Evolutionary conservation across 2,888 invertebrate genomes (phyloP), one percentile per base, ranked within the genome.

Genomic region (Cheilosia vulpina): DNA sequence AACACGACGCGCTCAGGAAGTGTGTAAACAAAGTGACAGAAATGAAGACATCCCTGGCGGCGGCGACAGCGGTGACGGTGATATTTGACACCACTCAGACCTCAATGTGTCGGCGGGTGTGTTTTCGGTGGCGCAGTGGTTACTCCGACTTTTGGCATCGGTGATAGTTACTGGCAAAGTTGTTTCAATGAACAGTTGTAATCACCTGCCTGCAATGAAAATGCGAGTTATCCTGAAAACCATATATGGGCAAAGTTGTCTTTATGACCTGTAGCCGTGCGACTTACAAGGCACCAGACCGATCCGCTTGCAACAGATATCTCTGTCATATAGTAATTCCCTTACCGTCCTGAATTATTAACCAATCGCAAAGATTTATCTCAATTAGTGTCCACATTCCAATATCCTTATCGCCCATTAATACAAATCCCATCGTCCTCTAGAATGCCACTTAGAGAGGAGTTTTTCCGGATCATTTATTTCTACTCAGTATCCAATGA

Each of bases 391-490:
- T 71, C 53, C 45, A 27, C 45, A 71, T 65, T 50, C 76, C 78
- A 65, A 71, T 66, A 71, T 73, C 58, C 53, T 71, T 53, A 60
- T 55, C 77, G 24, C 66, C 82, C 71, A 82, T 82, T 82, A 78
- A 71, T 71, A 78, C 71, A 71, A 78, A 82, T 82, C 66, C 71
- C 78, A 72, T 73, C 43, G 43, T 82, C 68, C 65, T 68, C 31
- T 15, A 72, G 71, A 60, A 53, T 71, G 82, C 82, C 71, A 82
- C 69, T 82, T 71, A 71, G 77, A 60, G 69, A 69, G 52, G 63
- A 71, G 65, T 81, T 77, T 77, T 81, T 81, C 77, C 71, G 55
- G 41, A 65, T 71, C 81, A 77, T 71, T 81, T 76, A 77, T 77
- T 77, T 58, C 71, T 68, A 68, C 76, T 71, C 71, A 77, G 57